Base-by-base conservation (phyloP, 2,797 vertebrate species). In the Australoheros facetus region DNA sequence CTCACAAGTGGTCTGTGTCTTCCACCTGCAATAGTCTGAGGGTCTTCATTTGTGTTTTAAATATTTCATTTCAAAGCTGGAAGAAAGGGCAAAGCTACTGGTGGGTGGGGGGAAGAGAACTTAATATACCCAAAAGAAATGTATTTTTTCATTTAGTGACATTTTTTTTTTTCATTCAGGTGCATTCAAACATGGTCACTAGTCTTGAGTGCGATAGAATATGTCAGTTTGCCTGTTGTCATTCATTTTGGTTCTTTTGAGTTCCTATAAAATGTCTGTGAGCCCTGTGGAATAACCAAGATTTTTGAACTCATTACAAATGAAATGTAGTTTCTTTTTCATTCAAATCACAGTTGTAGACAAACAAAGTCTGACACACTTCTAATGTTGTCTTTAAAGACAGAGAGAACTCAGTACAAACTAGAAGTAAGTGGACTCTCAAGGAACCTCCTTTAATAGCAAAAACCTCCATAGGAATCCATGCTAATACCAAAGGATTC, bases 1-100 rank as follows among this genome's bases (percentile, higher is more conserved):
- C 51, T 71, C 64, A 71, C n/a, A 76, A 19, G 60, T 56, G 71
- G 72, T 64, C 32, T 74, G 17, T 71, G 48, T 73, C 57, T 78
- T n/a, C 23, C 51, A 32, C 59, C 64, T 85, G 81, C 12, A n/a
- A 21, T 5, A 13, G 5, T 10, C 56, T 59, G 28, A 76, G 11
- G 56, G 13, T 17, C 42, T 26, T 10, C 30, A 56, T 48, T 55
- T 13, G 37, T 56, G 5, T 48, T 77, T 17, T 2, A 23, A 59
- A 34, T 23, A 56, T 34, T 77, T 73, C 5, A 64, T 58, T 64
- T 76, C 0, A 3, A 54, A 54, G 56, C 48, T 21, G 17, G 23
- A 56, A 53, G 19, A 6, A 56, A 11, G 30, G 34, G 30, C 34
- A 28, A 51, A 30, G 4, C 19, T 54, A 3, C 7, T 28, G 37